These are phyloP conservation scores for Vulpes lagopus DNA, from an alignment of 2,113 vertebrate species.

Conservation along the genomic window DNA sequence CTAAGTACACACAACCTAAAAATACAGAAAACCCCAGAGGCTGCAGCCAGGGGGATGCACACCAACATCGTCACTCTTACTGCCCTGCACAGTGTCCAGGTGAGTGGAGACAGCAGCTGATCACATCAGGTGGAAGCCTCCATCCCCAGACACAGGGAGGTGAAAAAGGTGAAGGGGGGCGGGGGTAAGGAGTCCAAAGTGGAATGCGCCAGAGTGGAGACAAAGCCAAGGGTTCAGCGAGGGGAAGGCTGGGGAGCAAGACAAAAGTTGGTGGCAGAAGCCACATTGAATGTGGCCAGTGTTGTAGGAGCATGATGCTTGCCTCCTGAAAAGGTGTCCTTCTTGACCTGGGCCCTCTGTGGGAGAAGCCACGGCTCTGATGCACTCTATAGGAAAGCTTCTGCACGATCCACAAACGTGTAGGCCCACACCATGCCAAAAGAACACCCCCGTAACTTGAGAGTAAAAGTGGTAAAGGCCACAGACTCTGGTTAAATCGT, in stretches of 20 bases:
- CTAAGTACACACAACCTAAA: not conserved
- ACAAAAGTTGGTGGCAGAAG: not conserved
- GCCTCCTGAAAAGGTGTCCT: not conserved
- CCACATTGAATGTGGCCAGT: fast-evolving
- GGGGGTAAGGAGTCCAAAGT: not conserved
- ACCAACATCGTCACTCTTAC: fast-evolving
- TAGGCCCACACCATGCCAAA: not conserved
- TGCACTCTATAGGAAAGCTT: not conserved
- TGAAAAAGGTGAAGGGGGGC: too few relatives aligned
- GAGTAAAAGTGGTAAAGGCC: not conserved
- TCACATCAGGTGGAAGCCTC: too few relatives aligned
- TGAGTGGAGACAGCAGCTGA: not conserved
- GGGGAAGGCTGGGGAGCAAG: not conserved
- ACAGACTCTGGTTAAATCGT: not conserved
- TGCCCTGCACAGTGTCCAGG: fast-evolving
- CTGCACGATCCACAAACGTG: not conserved
- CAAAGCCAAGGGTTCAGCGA: fast-evolving
- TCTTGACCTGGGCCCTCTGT: not conserved
- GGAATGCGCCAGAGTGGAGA: not conserved
- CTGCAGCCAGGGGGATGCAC: fast-evolving
- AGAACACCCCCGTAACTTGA: not conserved
- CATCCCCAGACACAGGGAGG: too few relatives aligned
- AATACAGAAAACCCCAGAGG: not conserved
- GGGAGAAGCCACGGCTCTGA: not conserved
- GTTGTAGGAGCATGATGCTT: not conserved